Evolutionary conservation across 2,888 invertebrate species (phyloP).

Genomic region (Drosophila kanekoi): DNA sequence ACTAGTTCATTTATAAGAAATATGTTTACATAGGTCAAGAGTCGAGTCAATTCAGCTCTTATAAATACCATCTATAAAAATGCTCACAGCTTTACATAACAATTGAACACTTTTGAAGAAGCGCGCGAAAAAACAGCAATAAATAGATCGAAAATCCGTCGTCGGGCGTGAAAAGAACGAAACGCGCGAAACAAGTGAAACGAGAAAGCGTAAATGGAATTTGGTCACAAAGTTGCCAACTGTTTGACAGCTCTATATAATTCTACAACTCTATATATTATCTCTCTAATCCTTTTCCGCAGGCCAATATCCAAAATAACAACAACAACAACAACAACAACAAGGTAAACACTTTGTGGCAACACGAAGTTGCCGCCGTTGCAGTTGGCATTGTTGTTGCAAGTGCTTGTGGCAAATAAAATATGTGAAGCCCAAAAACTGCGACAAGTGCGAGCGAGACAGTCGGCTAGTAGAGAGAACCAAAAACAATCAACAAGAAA

Average conservation of each 20-base stretch:
- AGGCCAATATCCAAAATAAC: conserved; percentile 18
- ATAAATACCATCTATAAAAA: too few relatives aligned
- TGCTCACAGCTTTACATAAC: too few relatives aligned
- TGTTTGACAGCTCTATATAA: conserved; percentile 24
- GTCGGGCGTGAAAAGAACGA: conserved; percentile 7
- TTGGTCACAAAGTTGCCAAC: conserved; percentile 33
- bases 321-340: conserved; percentile 7
- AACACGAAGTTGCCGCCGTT: conserved; percentile 23
- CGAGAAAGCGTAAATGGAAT: conserved; percentile 34
- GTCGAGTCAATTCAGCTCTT: too few relatives aligned
- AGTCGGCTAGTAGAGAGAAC: not conserved
- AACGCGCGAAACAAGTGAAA: conserved; percentile 13
- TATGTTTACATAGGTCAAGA: too few relatives aligned
- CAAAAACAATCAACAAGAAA: too few relatives aligned
- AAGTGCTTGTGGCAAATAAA: conserved; percentile 33
- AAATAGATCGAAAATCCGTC: conserved; percentile 1
- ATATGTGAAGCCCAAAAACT: conserved; percentile 46
- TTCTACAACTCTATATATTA: conserved; percentile 15
- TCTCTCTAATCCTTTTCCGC: conserved; percentile 29
- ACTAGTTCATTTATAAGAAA: too few relatives aligned
- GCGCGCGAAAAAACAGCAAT: conserved; percentile 3
- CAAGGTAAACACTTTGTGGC: conserved; percentile 26
- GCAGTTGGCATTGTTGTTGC: conserved; percentile 32
- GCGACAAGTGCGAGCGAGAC: not conserved
- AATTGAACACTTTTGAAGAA: too few relatives aligned